These are phyloP conservation scores for Astyanax mexicanus DNA, from an alignment of 2,797 vertebrate species.

Conservation along the genomic window DNA sequence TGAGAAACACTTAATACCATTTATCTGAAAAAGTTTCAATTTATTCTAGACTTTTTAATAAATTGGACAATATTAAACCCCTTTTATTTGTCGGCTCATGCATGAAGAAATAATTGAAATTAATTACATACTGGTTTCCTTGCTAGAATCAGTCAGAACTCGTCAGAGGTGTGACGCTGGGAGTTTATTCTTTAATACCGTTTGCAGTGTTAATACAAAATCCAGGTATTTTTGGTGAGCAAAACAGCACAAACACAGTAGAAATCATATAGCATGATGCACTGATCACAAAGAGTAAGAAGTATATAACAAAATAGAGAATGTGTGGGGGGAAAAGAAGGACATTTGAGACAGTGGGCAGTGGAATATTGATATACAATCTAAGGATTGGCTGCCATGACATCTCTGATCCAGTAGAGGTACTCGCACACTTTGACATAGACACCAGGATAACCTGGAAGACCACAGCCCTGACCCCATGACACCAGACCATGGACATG, in stretches of 20 bases:
- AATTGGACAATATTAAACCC: background rate
- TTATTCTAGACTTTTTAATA: background rate
- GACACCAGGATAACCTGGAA: slow-evolving; percentile 76
- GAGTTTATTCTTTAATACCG: slow-evolving; percentile 24
- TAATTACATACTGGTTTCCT: background rate
- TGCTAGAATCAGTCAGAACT: background rate
- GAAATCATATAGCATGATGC: background rate
- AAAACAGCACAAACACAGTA: background rate
- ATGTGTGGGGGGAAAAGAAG: background rate
- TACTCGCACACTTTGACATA: slow-evolving; percentile 86
- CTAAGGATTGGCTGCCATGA: slow-evolving; percentile 68
- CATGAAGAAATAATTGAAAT: background rate
- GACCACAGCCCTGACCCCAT: slow-evolving; percentile 84
- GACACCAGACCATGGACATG: slow-evolving; percentile 85
- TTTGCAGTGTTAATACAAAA: background rate
- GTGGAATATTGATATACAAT: slow-evolving; percentile 7
- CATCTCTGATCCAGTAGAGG: slow-evolving; percentile 77
- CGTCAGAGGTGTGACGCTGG: background rate
- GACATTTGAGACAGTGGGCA: background rate
- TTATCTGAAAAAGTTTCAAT: background rate
- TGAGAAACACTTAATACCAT: background rate
- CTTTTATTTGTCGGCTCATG: background rate
- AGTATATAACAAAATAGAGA: too few relatives aligned
- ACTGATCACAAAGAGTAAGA: background rate
- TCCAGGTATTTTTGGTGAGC: background rate